These are phyloP conservation scores for Conomelus anceps DNA, from an alignment of 2,888 invertebrate species.

Conservation along the genomic window DNA sequence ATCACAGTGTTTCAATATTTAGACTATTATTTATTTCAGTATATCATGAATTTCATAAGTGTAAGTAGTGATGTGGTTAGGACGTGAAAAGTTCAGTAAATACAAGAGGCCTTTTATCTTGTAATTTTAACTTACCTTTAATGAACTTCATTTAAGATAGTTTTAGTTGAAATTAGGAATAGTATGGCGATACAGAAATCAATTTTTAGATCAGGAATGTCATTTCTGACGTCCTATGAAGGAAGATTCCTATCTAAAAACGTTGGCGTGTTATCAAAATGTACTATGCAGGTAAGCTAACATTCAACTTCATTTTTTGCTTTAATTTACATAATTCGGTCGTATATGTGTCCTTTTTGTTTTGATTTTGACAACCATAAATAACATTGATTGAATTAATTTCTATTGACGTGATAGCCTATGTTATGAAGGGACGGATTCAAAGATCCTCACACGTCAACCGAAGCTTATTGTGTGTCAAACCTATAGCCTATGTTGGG, in stretches of 20 bases:
- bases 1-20: not conserved
- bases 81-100: not conserved
- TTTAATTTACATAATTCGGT: no score
- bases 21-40: not conserved
- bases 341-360: no score
- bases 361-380: no score
- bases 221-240: not conserved
- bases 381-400: no score
- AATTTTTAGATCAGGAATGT: not conserved
- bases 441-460: no score
- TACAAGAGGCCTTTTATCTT: not conserved
- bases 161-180: not conserved
- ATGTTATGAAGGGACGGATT: no score
- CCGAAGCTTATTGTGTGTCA: no score
- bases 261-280: not conserved
- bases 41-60: not conserved
- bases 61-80: not conserved
- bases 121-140: not conserved
- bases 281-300: not conserved
- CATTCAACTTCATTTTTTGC: no score
- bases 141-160: not conserved
- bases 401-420: no score
- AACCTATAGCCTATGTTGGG: no score
- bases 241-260: not conserved
- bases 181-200: not conserved